Base-by-base conservation (phyloP, 2,888 invertebrate species). In the Sinhomidia bicolor region DNA sequence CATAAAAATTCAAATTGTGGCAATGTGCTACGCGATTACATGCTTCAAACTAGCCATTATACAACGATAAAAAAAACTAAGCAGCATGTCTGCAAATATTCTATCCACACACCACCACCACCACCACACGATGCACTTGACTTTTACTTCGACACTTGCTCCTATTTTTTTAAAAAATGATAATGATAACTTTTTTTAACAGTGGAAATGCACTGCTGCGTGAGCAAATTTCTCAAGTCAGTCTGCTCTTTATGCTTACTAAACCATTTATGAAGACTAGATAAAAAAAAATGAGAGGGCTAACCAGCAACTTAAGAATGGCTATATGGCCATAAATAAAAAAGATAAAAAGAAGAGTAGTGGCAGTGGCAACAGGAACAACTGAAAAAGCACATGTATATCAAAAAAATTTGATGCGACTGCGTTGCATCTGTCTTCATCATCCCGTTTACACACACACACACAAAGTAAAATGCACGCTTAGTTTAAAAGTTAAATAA, bases 361-460 rank as follows among this genome's bases (percentile, higher is more conserved):
- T n/a, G n/a, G n/a, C n/a, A n/a, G n/a, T n/a, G n/a, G n/a, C n/a
- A n/a, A n/a, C n/a, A n/a, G n/a, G n/a, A n/a, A n/a, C n/a, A n/a
- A n/a, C n/a, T n/a, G 1, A 54, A 12, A 17, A 54, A 17, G 14
- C 2, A 17, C 17, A 54, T 20, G 10, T n/a, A 54, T 17, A 17
- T 54, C 54, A 17, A 17, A 4, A n/a, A n/a, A n/a, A n/a, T n/a
- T 17, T 54, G 6, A 10, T 57, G 36, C n/a, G 62, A 14, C 65
- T 68, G 65, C 14, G 32, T 36, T 36, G 36, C 36, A 36, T 68
- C 65, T 68, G 65, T 68, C 65, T 68, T 68, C 62, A 14, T n/a
- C 7, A 17, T 54, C 17, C 44, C 10, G 44, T 12, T 44, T 44
- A 44, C 1, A n/a, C n/a, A n/a, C n/a, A n/a, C n/a, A n/a, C n/a